Evolutionary conservation across 2,797 vertebrate species (phyloP), one percentile per base, ranked within the genome.

Genomic region (Labeo calbasu): DNA sequence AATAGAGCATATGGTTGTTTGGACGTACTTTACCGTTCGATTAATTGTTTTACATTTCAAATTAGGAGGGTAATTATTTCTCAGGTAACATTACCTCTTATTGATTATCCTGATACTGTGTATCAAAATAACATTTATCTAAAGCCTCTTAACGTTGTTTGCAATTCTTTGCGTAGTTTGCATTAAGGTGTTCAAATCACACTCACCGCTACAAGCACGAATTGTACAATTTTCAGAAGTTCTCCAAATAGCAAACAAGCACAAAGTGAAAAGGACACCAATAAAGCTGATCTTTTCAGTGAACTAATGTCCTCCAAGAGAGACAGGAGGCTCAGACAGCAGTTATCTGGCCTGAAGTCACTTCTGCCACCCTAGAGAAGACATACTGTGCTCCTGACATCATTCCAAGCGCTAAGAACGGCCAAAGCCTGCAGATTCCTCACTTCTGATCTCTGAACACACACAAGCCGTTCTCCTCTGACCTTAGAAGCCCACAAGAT

Each of bases 291-390:
- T 82, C 19, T n/a, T 40, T 59, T 50, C 43, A 19, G 21, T 40
- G 70, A 82, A 51, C 14, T 53, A 75, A 75, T 80, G 57, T 77
- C 72, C 75, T 61, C 15, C 55, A n/a, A 32, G 57, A 53, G 59
- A 78, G 79, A 87, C 78, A 66, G 48, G 68, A 61, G 73, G 69
- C 75, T 71, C 55, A 81, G 73, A 57, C 68, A 72, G 69, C 71
- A 77, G 75, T 46, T 28, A 50, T 50, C 17, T 32, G 17, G 72
- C 59, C 79, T 71, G 65, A 75, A 65, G 40, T 72, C 17, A 51
- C 43, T 57, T 23, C 25, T 59, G 63, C 40, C 82, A 78, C 68
- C 40, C 50, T 53, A 46, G 68, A 65, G 59, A 80, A 77, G 28
- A 66, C 78, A 70, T 61, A 71, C 59, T 57, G 40, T 4, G 36